These are phyloP conservation scores for Coreius guichenoti DNA, from an alignment of 2,797 vertebrate genomes.

Conservation along the genomic window DNA sequence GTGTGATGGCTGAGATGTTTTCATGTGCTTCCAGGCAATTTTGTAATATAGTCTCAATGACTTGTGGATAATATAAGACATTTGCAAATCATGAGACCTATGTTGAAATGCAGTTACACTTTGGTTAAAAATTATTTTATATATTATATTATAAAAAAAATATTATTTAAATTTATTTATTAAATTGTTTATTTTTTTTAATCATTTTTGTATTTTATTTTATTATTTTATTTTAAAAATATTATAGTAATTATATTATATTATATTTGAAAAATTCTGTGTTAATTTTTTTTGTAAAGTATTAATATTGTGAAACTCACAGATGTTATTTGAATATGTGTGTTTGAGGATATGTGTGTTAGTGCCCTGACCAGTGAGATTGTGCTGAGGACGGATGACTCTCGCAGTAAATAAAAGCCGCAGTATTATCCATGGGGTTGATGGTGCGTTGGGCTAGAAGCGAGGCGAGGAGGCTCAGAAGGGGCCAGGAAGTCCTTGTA, in stretches of 20 bases:
- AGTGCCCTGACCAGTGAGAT: conserved; percentile 6
- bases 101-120: background rate
- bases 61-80: background rate
- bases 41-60: conserved; percentile 27
- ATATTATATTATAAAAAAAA: background rate
- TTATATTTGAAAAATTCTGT: background rate
- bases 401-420: conserved; percentile 13
- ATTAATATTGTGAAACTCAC: background rate
- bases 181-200: background rate
- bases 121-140: background rate
- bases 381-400: conserved; percentile 5
- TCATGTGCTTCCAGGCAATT: conserved; percentile 27
- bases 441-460: conserved; percentile 26
- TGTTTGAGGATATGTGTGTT: background rate
- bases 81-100: background rate
- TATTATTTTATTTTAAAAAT: background rate
- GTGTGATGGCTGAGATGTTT: conserved; percentile 36
- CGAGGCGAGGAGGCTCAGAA: background rate
- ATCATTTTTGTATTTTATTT: background rate
- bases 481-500: conserved; percentile 36
- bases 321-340: background rate
- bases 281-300: background rate
- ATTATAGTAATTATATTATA: background rate
- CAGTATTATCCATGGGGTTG: conserved; percentile 12
- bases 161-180: no score